A percentile compares a stretch with the other conserved stretches of the same genome.
Evolutionary conservation across 2,113 vertebrate genomes (phyloP).

Genomic region (Zapus hudsonius): DNA sequence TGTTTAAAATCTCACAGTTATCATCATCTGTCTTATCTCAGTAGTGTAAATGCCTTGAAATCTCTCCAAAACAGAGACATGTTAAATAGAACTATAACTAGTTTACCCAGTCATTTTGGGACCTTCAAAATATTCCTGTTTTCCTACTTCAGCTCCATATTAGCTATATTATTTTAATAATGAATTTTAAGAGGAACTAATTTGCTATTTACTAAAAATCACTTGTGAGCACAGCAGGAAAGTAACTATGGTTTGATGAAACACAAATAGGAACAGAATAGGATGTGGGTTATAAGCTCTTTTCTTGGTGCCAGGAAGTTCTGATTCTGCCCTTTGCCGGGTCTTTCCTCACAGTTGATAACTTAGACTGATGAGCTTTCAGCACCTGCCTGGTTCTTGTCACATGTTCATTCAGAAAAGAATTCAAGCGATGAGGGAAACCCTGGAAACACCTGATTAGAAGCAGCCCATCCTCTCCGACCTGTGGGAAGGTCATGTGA

Average conservation of each 20-base stretch:
- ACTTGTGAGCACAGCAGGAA: slow-evolving; percentile 31
- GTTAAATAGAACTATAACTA: background rate
- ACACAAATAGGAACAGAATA: background rate
- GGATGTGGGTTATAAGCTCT: background rate
- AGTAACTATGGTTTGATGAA: background rate
- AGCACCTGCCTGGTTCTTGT: background rate
- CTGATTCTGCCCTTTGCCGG: background rate
- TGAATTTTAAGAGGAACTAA: background rate
- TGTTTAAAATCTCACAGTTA: background rate
- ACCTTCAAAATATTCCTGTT: background rate
- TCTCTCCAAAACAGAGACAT: background rate
- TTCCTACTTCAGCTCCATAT: background rate
- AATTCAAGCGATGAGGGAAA: slow-evolving; percentile 23
- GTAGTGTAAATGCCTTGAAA: background rate
- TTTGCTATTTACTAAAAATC: background rate
- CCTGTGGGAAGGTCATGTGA: background rate
- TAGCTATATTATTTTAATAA: background rate
- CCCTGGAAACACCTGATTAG: background rate
- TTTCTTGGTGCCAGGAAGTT: background rate
- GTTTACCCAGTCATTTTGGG: background rate
- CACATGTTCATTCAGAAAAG: slow-evolving; percentile 32
- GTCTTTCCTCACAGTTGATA: background rate
- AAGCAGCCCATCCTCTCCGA: background rate
- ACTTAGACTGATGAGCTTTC: background rate
- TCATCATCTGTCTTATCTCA: background rate